Evolutionary conservation across 53 echinoderm and acorn worm species (phyloP).

Genomic region (Echinometra lucunter): DNA sequence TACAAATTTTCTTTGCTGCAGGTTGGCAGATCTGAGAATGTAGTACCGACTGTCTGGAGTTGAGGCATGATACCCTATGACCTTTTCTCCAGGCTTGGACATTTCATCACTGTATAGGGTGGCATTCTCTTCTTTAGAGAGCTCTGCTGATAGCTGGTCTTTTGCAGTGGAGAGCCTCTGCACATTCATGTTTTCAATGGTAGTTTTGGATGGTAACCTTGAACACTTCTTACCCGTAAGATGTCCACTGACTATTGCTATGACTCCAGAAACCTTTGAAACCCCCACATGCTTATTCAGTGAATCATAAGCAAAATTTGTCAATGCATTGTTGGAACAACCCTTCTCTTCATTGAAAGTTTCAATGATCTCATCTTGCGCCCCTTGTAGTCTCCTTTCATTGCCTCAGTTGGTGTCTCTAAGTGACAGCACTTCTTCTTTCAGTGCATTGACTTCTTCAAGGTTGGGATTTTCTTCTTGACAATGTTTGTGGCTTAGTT

Average conservation of each 20-base stretch:
- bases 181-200: slow-evolving; percentile 10
- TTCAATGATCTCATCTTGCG: no score
- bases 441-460: background rate
- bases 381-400: no score
- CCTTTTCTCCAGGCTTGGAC: background rate
- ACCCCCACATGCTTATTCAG: background rate
- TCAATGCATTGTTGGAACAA: no score
- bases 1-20: no score
- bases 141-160: background rate
- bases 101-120: slow-evolving; percentile 33
- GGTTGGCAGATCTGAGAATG: no score
- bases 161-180: background rate
- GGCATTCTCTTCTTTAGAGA: slow-evolving; percentile 6
- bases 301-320: background rate
- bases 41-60: background rate
- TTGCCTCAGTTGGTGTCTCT: background rate
- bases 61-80: background rate
- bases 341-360: background rate
- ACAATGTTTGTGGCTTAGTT: no score
- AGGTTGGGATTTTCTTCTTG: background rate
- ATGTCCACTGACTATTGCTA: no score
- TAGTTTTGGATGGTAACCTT: background rate
- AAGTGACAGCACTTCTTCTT: background rate
- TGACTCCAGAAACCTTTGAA: background rate
- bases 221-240: no score